Evolutionary conservation across 92 coral and sea anemone species (phyloP), one percentile per base, ranked within the genome.

Genomic region (Porites lobata): DNA sequence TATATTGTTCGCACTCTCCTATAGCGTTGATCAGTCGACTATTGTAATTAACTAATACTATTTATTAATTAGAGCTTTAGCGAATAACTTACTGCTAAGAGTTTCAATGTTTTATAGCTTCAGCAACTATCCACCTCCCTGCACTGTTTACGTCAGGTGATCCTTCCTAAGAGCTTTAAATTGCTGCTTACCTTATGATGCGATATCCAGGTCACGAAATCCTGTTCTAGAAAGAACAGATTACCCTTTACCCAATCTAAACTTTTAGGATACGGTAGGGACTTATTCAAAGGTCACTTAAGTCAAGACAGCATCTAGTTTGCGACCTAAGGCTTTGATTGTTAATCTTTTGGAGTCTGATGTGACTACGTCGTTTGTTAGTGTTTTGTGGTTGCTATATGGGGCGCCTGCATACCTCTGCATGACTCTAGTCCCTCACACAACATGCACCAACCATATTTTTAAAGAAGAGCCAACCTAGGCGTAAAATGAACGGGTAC

Each of bases 371-470:
- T 12, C 66, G 13, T 32, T 77, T 70, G 67, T 81, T 81, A 38
- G 47, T 38, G 47, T 38, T 69, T 51, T 7, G 20, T 56, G 52
- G 66, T 81, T 17, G 53, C 20, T 51, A 56, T 19, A 24, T 52
- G 21, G 65, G 53, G 57, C 32, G 59, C 65, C 77, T 61, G 24
- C 50, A 69, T 21, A 19, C 85, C 47, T 56, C 87, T 43, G 87
- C 87, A 15, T 74, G 87, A 84, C 12, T 61, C 74, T 50, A 24
- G 2, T 19, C 8, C 2, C 76, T 20, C 54, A 84, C 79, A 84
- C 58, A 32, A 74, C 80, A 51, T 15, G 81, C 73, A 84, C 80
- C 87, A 59, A 51, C 14, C 64, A 8, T 84, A 79, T 84, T 84
- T 61, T 84, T 15, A 14, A 75, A n/a, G 20, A 57, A 21, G 43